Percentiles rank a stretch among this genome's conserved stretches.
These are phyloP conservation scores for Notodonta dromedarius DNA, from an alignment of 2,888 invertebrate genomes.

Conservation along the genomic window DNA sequence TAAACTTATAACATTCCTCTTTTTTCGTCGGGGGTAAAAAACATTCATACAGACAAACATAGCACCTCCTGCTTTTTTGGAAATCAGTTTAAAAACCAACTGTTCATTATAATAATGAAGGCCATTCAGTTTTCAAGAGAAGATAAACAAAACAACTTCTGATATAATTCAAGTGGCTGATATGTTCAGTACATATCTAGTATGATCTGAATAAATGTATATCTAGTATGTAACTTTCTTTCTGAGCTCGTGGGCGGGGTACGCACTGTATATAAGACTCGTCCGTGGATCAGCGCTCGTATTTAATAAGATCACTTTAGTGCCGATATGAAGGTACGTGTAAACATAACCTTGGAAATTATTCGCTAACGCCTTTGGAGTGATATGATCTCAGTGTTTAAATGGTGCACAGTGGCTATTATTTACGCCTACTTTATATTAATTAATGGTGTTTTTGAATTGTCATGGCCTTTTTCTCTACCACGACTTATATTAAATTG, in stretches of 20 bases:
- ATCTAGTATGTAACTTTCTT: constrained; percentile 63
- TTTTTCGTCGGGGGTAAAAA: too few relatives aligned
- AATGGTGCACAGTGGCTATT: too few relatives aligned
- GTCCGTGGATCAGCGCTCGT: constrained; percentile 56
- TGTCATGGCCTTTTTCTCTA: too few relatives aligned
- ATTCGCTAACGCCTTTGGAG: background rate
- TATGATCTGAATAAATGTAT: too few relatives aligned
- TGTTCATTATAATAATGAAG: too few relatives aligned
- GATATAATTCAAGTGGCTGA: constrained; percentile 3
- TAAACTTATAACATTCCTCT: too few relatives aligned
- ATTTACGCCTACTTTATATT: too few relatives aligned
- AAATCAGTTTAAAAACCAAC: too few relatives aligned
- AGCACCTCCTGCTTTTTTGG: too few relatives aligned
- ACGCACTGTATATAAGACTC: constrained; percentile 68
- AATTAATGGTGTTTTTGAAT: too few relatives aligned
- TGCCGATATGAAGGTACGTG: constrained; percentile 74
- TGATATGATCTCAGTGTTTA: background rate
- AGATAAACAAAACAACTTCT: background rate
- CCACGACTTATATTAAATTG: too few relatives aligned
- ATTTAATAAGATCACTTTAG: constrained; percentile 59
- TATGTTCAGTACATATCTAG: constrained; percentile 50
- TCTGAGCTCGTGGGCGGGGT: constrained; percentile 68
- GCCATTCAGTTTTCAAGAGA: background rate
- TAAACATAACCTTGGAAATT: constrained; percentile 26
- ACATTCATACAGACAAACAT: too few relatives aligned